Base-by-base conservation (phyloP, 2,888 invertebrate species). In the Agriopis leucophaearia region DNA sequence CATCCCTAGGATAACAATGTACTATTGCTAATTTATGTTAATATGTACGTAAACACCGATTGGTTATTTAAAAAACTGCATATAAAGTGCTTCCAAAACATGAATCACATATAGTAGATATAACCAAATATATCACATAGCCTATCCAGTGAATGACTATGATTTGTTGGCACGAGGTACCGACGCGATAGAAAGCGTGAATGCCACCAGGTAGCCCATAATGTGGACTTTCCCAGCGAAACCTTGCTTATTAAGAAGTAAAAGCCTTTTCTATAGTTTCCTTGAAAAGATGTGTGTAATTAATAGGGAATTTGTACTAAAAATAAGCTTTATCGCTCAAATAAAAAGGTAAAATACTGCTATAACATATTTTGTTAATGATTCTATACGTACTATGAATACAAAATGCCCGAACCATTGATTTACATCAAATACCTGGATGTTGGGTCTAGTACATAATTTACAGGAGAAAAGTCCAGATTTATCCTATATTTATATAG, bases 151-250 rank as follows among this genome's bases (percentile, higher is more conserved):
- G 38, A 38, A 52, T 61, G 48, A 61, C 18, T 48, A n/a, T n/a
- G 66, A 59, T 60, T 51, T 45, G 56, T 48, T 40, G 38, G 47
- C 48, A 60, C 63, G 42, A 55, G 65, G 66, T 66, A 80, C 77
- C 76, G 75, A 76, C 72, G 73, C 67, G 66, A 68, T 78, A 78
- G 76, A 81, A 81, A 81, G 77, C 76, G 50, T 67, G 52, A 70
- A 71, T 50, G 70, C 69, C 57, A 66, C 68, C 69, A 40, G 61
- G 52, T 69, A 8, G 55, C 63, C 52, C 54, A 55, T 65, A 67
- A 66, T 69, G 58, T 58, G 61, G 66, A 66, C 71, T 60, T 42
- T 74, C 68, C 35, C 45, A 54, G 52, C 61, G 56, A 60, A 63
- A 63, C 62, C 65, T 55, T 35, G 54, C 35, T 6, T 60, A 38